Conservation (phyloP, 1,140 invertebrate genomes). For the Akabosia matsudoensis region DNA sequence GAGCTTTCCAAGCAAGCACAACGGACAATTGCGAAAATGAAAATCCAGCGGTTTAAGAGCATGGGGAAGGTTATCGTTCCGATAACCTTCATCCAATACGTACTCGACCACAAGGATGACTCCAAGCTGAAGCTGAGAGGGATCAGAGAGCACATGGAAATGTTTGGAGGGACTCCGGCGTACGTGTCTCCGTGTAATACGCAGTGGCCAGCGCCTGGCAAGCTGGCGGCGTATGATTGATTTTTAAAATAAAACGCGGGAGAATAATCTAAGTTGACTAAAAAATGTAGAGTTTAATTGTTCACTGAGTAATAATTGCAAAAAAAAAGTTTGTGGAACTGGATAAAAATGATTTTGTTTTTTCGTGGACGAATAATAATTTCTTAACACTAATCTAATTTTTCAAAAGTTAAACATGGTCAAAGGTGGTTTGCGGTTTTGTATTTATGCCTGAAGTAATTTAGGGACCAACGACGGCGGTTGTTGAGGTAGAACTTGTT, state of each 20-base stretch:
- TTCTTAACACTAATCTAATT: too few species aligned
- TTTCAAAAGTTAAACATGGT: too few species aligned
- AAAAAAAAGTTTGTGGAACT: too few species aligned
- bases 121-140: not conserved
- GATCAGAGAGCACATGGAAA: constrained; percentile 2
- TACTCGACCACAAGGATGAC: constrained; percentile 12
- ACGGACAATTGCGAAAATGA: not conserved
- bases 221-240: constrained; percentile 35
- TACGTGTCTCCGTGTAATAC: constrained; percentile 23
- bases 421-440: too few species aligned
- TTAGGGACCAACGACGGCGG: not conserved
- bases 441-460: too few species aligned
- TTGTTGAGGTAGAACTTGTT: not conserved
- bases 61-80: not conserved
- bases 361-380: too few species aligned
- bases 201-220: constrained; percentile 34
- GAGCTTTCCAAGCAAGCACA: not conserved
- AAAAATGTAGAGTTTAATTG: too few species aligned
- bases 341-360: too few species aligned
- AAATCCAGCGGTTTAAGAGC: constrained; percentile 4
- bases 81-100: constrained; percentile 8
- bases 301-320: too few species aligned
- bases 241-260: not conserved
- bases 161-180: constrained; percentile 25
- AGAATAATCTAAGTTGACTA: not conserved